phyloP scores from a whole-genome alignment of 2,113 vertebrate species.

The Sylvietta virens region DNA sequence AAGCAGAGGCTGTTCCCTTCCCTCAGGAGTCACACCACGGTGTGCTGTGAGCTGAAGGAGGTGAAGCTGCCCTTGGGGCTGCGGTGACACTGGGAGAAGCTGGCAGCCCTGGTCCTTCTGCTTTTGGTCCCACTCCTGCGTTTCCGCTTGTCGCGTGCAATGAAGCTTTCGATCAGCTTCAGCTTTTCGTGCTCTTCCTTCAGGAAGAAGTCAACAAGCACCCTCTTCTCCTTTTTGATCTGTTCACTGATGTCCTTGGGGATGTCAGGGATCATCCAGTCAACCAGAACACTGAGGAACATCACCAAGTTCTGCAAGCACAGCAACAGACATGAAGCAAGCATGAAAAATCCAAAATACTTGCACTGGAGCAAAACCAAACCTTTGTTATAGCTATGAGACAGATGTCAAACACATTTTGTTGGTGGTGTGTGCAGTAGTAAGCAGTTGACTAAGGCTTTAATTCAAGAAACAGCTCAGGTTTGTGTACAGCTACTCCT shows the following conservation, averaged over 20 bases:
- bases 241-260: slow-evolving; percentile 91
- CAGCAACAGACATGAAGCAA: background rate
- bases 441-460: background rate
- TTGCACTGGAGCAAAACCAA: background rate
- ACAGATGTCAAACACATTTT: background rate
- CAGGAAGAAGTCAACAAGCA: slow-evolving; percentile 90
- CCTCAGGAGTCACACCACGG: slow-evolving; percentile 79
- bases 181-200: slow-evolving; percentile 85
- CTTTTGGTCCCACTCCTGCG: background rate
- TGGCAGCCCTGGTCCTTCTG: slow-evolving; percentile 75
- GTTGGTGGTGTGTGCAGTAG: background rate
- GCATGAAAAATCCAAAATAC: background rate
- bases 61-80: slow-evolving; percentile 57
- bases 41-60: slow-evolving; percentile 79
- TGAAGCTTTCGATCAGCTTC: slow-evolving; percentile 64
- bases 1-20: background rate
- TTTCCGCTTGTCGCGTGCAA: background rate
- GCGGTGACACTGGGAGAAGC: slow-evolving; percentile 78
- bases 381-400: background rate
- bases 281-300: slow-evolving; percentile 93
- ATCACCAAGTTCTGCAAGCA: slow-evolving; percentile 89
- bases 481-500: background rate
- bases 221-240: slow-evolving; percentile 88
- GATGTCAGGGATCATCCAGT: slow-evolving; percentile 95
- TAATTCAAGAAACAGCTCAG: background rate